Base-by-base conservation (phyloP, 2,888 invertebrate species). In the Euplagia quadripunctaria region DNA sequence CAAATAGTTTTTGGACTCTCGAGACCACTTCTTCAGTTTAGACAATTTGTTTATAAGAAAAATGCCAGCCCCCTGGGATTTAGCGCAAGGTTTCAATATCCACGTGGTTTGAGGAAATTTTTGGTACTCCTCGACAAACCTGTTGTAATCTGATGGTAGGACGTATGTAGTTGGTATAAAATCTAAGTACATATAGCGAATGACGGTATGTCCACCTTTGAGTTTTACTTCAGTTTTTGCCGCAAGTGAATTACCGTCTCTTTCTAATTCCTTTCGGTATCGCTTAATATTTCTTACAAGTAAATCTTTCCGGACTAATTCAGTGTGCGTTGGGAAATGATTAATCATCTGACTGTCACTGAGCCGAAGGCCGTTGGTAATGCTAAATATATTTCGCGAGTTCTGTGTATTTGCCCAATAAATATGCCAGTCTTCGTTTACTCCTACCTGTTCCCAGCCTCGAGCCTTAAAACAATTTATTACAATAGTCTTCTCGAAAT, bases 41-140 rank as follows among this genome's bases (percentile, higher is more conserved):
- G 99, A 99, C 76, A 99, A 95, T 95, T 99, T 99, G 92, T 99
- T 99, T 85, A 99, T 99, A 73, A 99, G 96, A 92, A 99, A 99
- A 88, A 99, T 99, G 61, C 99, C 99, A n/a, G 98, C 97, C 1
- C 98, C 98, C 91, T 98, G 98, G 0, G 99, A 99, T 94, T 99
- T 98, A 49, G 99, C 99, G 90, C 99, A 99, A 0, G 99, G 99
- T 91, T 99, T 99, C 98, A 99, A 98, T 80, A 99, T 99, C 99
- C 99, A 99, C 0, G 99, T 99, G 85, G 98, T 98, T 89, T 98
- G 98, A 0, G 99, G 99, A 81, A 98, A 98, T 94, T 99, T 99
- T 71, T 99, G 96, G 91, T 99, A 99, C 90, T 99, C 99, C 90
- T 99, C 99, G 1, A 99, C 99, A 92, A 99, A 99, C 97, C 99